A percentile compares a stretch with the other conserved stretches of the same genome.
These are phyloP conservation scores for Tichodroma muraria DNA, from an alignment of 2,113 vertebrate genomes.

Conservation along the genomic window DNA sequence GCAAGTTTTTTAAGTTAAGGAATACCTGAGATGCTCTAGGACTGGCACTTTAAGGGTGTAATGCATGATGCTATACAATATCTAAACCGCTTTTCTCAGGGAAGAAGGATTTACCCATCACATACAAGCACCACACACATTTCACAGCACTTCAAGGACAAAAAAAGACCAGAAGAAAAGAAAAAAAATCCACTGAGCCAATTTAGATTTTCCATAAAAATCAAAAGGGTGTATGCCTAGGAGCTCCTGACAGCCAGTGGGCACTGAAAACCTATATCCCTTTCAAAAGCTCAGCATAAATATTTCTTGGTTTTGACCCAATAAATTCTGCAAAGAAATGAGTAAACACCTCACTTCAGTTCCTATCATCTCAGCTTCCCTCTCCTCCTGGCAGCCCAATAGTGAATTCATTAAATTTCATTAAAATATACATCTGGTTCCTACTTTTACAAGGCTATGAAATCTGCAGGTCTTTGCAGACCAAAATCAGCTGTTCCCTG, in stretches of 20 bases:
- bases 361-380: slow-evolving; percentile 22
- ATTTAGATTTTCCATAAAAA: background rate
- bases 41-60: background rate
- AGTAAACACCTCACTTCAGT: slow-evolving; percentile 13
- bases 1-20: background rate
- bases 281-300: background rate
- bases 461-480: background rate
- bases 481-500: slow-evolving; percentile 1
- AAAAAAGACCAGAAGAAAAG: background rate
- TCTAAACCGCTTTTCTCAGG: background rate
- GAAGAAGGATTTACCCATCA: background rate
- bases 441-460: slow-evolving; percentile 29
- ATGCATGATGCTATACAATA: accelerated
- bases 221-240: background rate
- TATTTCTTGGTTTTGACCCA: background rate
- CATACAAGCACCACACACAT: accelerated
- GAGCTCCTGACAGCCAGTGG: background rate
- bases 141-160: background rate
- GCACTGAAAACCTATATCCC: background rate
- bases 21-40: background rate
- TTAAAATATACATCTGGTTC: slow-evolving; percentile 46
- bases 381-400: slow-evolving; percentile 17
- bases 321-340: background rate
- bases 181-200: background rate
- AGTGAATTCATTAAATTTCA: slow-evolving; percentile 34